These are phyloP conservation scores for Synergus gifuensis DNA, from an alignment of 2,888 invertebrate species.

Conservation along the genomic window DNA sequence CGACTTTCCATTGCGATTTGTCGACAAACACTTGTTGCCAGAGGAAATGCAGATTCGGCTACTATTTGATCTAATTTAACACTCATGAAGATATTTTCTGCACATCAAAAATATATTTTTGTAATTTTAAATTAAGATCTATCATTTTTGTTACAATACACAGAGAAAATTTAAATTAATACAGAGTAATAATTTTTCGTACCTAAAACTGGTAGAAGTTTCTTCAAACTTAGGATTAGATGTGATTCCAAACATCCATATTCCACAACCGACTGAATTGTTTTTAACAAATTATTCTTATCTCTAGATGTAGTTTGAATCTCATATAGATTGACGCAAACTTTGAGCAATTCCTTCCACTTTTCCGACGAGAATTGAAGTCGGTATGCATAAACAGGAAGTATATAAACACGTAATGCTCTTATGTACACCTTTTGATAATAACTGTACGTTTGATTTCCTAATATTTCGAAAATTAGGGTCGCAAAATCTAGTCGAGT, in stretches of 20 bases:
- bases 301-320: constrained; percentile 74
- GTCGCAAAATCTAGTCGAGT: constrained; percentile 59
- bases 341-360: constrained; percentile 79
- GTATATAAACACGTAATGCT: constrained; percentile 80
- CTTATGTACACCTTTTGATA: constrained; percentile 80
- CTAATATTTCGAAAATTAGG: constrained; percentile 64
- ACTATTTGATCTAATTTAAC: constrained; percentile 53
- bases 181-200: constrained; percentile 41
- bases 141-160: constrained; percentile 12
- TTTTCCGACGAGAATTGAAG: constrained; percentile 78
- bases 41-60: constrained; percentile 61
- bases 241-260: constrained; percentile 74
- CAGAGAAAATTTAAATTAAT: constrained; percentile 2
- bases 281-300: constrained; percentile 77
- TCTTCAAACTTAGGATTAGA: constrained; percentile 64
- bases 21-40: constrained; percentile 63
- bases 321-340: constrained; percentile 63
- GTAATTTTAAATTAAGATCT: constrained; percentile 11
- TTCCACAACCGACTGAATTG: constrained; percentile 78
- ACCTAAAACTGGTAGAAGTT: constrained; percentile 66
- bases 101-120: constrained; percentile 45
- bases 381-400: constrained; percentile 79
- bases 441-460: constrained; percentile 68
- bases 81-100: constrained; percentile 59
- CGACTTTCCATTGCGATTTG: constrained; percentile 80